Base-by-base conservation (phyloP, 1,140 invertebrate genomes). In the Procambarus virginalis region DNA sequence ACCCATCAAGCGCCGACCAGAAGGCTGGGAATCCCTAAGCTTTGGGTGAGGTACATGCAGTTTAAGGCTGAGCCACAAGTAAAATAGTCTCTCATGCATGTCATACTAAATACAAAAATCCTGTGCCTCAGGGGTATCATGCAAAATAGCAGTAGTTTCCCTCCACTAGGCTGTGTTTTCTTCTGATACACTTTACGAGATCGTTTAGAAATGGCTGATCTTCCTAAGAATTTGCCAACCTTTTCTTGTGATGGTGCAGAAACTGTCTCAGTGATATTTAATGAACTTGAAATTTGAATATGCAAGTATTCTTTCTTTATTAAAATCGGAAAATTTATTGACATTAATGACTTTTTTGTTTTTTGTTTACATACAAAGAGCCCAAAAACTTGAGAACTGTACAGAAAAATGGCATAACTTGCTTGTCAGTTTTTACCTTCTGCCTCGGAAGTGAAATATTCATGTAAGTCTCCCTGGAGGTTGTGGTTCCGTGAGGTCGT, bases 1-100 rank as follows among this genome's bases (percentile, higher is more conserved):
- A 77, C 77, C 82, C 91, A 68, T 89, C 79, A 87, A 84, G 85
- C 86, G 91, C 81, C 77, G 91, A 79, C 86, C 80, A 64, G 73
- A 77, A 70, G 86, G 85, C 89, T 82, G 79, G 76, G 84, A 84
- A 81, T 86, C 89, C 89, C 89, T 80, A 76, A 75, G 73, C 75
- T 86, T 73, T 80, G 68, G 90, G 84, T 78, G 84, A 87, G 85
- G 90, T 80, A 83, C 90, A 91, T 91, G 90, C 86, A 87, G 20
- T 84, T 55, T 86, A 83, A 89, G 58, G 75, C 82, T 81, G 75
- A 80, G 89, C 83, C 89, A 76, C 84, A 86, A 45, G 77, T 82
- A 84, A 86, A 80, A 80, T 84, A 81, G 78, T 68, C 77, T 90
- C 64, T 76, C 83, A 90, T 90, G 89, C 83, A 86, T 64, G 64